Conservation (phyloP, 2,888 invertebrate species). For the Asteroscopus sphinx region DNA sequence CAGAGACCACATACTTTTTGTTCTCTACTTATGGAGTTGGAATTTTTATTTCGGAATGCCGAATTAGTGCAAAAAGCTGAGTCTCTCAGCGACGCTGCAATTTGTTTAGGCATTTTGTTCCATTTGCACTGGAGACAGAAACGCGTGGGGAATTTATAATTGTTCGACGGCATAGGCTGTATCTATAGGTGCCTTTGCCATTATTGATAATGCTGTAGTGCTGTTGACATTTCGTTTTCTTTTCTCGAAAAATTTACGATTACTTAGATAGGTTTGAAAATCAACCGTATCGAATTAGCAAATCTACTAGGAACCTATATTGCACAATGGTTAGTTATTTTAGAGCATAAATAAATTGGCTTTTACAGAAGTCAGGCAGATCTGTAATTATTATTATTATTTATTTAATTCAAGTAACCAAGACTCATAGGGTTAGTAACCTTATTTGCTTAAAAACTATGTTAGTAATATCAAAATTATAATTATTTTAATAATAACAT, state of each 20-base stretch:
- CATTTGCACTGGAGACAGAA: conserved; percentile 75
- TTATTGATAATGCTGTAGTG: conserved; percentile 37
- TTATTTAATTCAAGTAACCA: too few species aligned
- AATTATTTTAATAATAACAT: too few species aligned
- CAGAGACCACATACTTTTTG: conserved; percentile 76
- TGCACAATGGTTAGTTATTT: too few species aligned
- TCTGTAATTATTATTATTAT: too few species aligned
- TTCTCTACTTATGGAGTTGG: conserved; percentile 82
- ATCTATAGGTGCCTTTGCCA: conserved; percentile 57
- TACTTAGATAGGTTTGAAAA: too few species aligned
- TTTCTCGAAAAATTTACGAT: too few species aligned
- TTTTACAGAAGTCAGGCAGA: background rate
- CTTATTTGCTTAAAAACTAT: too few species aligned
- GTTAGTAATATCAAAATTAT: too few species aligned
- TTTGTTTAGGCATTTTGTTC: conserved; percentile 89
- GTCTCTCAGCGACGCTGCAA: conserved; percentile 82
- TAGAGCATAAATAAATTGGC: background rate
- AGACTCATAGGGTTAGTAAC: too few species aligned
- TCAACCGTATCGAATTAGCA: too few species aligned
- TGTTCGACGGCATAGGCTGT: conserved; percentile 72
- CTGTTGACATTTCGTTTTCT: background rate
- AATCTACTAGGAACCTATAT: too few species aligned
- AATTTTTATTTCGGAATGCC: conserved; percentile 90
- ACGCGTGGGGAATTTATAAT: conserved; percentile 81
- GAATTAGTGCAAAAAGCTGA: conserved; percentile 89